A percentile compares a stretch with the other conserved stretches of the same genome.
These are phyloP conservation scores for Ianthella basta DNA, from an alignment of 37 sponge, comb jelly and placozoan species.

Conservation along the genomic window DNA sequence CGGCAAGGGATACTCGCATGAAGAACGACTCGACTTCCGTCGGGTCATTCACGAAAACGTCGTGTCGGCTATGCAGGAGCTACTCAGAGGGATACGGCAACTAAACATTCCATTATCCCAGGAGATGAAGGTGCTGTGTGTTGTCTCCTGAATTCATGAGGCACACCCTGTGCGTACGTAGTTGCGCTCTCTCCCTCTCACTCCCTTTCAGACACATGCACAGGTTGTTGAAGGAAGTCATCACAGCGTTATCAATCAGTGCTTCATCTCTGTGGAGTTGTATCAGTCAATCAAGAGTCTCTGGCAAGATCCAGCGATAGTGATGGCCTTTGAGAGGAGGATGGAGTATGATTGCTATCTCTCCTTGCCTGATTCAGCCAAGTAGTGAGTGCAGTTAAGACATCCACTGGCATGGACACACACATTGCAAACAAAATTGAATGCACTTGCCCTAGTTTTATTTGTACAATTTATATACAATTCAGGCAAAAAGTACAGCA, in stretches of 20 bases:
- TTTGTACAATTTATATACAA: no score
- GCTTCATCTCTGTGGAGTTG: slow-evolving; percentile 8
- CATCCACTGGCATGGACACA: slow-evolving; percentile 5
- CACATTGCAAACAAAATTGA: neutral
- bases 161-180: no score
- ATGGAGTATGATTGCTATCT: slow-evolving; percentile 96
- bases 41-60: slow-evolving; percentile 80
- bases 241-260: no score
- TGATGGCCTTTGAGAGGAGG: slow-evolving; percentile 80
- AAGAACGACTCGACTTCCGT: slow-evolving; percentile 70
- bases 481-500: no score
- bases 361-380: slow-evolving; percentile 94
- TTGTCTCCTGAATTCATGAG: no score
- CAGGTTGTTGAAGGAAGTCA: no score
- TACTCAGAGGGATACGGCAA: slow-evolving; percentile 42
- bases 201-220: no score
- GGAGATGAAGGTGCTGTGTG: neutral
- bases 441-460: neutral
- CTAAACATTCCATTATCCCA: slow-evolving; percentile 38
- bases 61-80: slow-evolving; percentile 68
- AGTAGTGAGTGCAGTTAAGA: slow-evolving; percentile 73
- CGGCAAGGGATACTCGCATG: slow-evolving; percentile 84
- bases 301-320: slow-evolving; percentile 83
- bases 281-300: slow-evolving; percentile 48
- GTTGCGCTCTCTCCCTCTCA: no score